Conservation (phyloP, 2,888 invertebrate species). For the Onthophagus sagittarius region DNA sequence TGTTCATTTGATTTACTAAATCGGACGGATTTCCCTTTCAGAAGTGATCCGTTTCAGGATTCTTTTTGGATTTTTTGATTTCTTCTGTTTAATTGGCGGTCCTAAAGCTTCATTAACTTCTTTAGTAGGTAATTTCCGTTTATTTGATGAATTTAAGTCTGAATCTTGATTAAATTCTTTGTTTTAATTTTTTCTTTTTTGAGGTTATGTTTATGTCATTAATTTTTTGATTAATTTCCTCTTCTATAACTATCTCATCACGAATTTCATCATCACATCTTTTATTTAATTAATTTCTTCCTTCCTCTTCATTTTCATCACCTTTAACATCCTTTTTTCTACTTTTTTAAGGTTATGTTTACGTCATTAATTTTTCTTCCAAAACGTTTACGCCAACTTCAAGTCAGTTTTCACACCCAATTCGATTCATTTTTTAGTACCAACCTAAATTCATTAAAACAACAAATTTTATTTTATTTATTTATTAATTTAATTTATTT, state of each 20-base stretch:
- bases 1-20: constrained; percentile 39
- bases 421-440: constrained; percentile 9
- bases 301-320: no score
- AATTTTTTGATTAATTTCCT: no score
- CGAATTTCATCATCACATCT: no score
- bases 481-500: no score
- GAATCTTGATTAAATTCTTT: constrained; percentile 14
- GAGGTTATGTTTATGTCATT: constrained; percentile 5
- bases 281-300: no score
- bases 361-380: no score
- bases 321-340: no score
- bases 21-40: constrained; percentile 32
- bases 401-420: background rate
- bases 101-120: background rate
- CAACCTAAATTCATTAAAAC: no score
- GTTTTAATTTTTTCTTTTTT: constrained; percentile 20
- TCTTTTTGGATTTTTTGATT: constrained; percentile 28
- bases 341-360: no score
- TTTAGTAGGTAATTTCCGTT: background rate
- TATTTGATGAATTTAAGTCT: background rate
- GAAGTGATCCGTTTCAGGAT: constrained; percentile 16
- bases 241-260: no score
- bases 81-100: background rate
- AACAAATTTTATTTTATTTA: no score
- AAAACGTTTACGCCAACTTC: no score